Evolutionary conservation across 2,113 vertebrate genomes (phyloP).

Genomic region (Neolamprologus fasciatus): DNA sequence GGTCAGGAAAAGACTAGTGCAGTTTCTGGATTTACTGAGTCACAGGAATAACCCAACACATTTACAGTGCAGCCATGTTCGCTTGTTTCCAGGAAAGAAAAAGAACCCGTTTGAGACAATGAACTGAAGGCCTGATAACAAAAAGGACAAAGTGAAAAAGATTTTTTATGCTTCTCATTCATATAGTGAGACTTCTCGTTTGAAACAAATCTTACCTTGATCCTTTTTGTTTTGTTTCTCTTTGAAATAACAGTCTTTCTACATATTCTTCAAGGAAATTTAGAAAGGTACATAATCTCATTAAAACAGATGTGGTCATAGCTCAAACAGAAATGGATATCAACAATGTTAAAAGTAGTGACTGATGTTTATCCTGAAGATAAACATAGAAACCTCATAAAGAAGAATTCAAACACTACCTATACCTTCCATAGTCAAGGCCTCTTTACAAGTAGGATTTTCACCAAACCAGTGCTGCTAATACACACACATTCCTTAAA

Average conservation of each 20-base stretch:
- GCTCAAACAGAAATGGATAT: neutral
- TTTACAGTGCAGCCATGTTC: neutral
- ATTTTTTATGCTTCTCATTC: neutral
- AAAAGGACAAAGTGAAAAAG: neutral
- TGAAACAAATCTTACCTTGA: neutral
- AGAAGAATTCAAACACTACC: neutral
- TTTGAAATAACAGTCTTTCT: neutral
- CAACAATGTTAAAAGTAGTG: neutral
- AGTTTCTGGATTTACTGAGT: constrained; percentile 21
- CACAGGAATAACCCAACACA: constrained; percentile 9
- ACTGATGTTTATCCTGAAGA: neutral
- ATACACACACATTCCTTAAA: neutral
- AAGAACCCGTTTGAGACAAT: neutral
- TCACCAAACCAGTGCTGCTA: neutral
- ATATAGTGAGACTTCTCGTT: neutral
- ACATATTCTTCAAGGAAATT: neutral
- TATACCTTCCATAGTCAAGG: neutral
- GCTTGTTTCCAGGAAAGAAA: constrained; percentile 18
- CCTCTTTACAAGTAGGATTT: neutral
- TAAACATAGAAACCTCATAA: neutral
- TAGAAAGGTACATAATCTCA: neutral
- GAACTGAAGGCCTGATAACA: neutral
- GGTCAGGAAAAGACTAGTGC: constrained; percentile 19
- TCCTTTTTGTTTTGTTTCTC: neutral
- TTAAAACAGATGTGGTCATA: neutral